A percentile compares a stretch with the other conserved stretches of the same genome.
phyloP scores from a whole-genome alignment of 2,113 vertebrate species.

The Neolamprologus sp. region DNA sequence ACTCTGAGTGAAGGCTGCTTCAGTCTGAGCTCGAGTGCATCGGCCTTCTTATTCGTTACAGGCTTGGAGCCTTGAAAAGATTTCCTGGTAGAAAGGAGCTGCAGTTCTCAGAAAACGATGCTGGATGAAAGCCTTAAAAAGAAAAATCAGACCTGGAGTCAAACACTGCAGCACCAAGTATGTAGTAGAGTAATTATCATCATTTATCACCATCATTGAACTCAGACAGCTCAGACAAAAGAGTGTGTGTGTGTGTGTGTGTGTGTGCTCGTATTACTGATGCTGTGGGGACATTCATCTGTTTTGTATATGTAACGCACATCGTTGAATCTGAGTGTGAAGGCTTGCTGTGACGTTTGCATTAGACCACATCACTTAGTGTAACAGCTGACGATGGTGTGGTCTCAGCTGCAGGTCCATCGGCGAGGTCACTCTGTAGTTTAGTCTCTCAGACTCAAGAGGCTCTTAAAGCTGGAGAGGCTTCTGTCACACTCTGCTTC shows the following conservation, averaged over 20 bases:
- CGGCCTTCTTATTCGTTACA: not conserved
- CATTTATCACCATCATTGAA: not conserved
- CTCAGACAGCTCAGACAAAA: not conserved
- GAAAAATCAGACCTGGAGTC: not conserved
- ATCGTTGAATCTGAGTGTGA: not conserved
- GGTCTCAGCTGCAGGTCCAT: not conserved
- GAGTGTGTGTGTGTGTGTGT: not conserved
- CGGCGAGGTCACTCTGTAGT: not conserved
- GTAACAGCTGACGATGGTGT: not conserved
- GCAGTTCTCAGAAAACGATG: not conserved
- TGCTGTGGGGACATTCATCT: not conserved
- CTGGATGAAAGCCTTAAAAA: not conserved
- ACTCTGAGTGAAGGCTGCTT: not conserved
- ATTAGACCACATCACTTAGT: not conserved
- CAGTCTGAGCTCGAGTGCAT: not conserved
- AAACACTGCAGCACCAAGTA: not conserved
- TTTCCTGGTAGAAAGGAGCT: not conserved
- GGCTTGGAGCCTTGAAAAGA: not conserved
- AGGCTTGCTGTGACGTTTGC: not conserved
- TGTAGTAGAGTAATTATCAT: not conserved
- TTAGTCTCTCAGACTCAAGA: not conserved
- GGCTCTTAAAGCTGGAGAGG: not conserved
- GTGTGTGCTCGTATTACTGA: not conserved
- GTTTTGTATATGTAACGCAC: not conserved
- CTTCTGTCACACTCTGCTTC: not conserved